Percentiles rank a stretch among this genome's conserved stretches.
These are phyloP conservation scores for Amiota communis DNA, from an alignment of 2,888 invertebrate genomes.

Conservation along the genomic window DNA sequence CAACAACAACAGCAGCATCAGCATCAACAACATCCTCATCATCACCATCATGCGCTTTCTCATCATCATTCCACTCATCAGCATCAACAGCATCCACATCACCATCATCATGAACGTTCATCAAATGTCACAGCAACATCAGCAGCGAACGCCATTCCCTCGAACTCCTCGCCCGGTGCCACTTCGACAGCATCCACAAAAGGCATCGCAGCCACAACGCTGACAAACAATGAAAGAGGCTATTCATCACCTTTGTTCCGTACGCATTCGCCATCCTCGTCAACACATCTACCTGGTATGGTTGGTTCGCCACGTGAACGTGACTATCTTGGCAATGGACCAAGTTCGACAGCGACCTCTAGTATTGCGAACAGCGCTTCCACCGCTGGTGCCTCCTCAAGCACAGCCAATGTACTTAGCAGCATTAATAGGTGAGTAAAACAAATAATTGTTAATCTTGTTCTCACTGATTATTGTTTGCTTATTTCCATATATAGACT, in stretches of 20 bases:
- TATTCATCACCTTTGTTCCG: conserved; percentile 65
- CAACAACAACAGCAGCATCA: conserved; percentile 32
- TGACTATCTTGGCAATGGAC: conserved; percentile 68
- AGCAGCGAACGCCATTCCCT: conserved; percentile 37
- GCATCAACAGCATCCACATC: conserved; percentile 52
- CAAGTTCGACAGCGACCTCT: conserved; percentile 40
- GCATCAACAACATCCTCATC: conserved; percentile 36
- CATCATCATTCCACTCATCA: conserved; percentile 13
- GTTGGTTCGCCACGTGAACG: conserved; percentile 62
- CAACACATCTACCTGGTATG: conserved; percentile 39
- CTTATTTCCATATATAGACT: conserved; percentile 74
- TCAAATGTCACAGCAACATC: conserved; percentile 57
- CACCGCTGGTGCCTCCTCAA: conserved; percentile 45
- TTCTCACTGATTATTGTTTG: too few species aligned
- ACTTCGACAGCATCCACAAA: conserved; percentile 17
- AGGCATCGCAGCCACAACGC: conserved; percentile 40
- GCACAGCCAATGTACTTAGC: conserved; percentile 75
- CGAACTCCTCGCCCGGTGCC: conserved; percentile 33
- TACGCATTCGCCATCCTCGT: conserved; percentile 53
- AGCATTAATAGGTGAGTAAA: conserved; percentile 78
- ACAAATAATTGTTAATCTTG: neutral
- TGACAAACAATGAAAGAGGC: conserved; percentile 63
- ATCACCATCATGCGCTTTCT: conserved; percentile 50
- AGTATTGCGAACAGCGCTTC: conserved; percentile 21
- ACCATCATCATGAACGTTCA: conserved; percentile 63